Evolutionary conservation across 2,113 vertebrate genomes (phyloP), one percentile per base, ranked within the genome.

Genomic region (Melospiza georgiana): DNA sequence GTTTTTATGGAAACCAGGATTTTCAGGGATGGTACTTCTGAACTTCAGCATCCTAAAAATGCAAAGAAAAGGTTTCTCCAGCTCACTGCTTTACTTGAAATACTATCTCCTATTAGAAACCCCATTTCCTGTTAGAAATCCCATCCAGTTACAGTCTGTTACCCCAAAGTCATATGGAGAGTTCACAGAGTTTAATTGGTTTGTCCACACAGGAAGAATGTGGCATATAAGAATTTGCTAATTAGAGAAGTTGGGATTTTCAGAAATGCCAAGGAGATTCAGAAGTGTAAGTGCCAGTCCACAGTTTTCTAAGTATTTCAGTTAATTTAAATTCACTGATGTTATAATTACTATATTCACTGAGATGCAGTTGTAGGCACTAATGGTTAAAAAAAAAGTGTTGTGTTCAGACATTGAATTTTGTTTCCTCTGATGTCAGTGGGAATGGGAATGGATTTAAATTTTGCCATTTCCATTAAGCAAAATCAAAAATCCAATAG

Each of bases 1-100:
- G 68, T 94, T 97, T 80, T 98, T 96, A 91, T 74, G 57, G 84
- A 97, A 77, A 41, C 90, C 83, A 11, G 46, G 84, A 51, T 98
- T 97, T 96, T 89, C 89, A 68, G 89, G 93, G 11, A 87, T 97
- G 55, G 57, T 95, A 44, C 84, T 97, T 87, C 96, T 90, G 84
- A 97, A 95, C 79, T 96, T 78, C 95, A 97, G 66, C 91, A 97
- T 61, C 86, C 89, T 57, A 95, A 90, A 96, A 97, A 82, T 27
- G 86, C 91, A 84, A 97, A 90, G 35, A 97, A 96, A 93, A 98
- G 92, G 79, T 93, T 97, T 90, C 87, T 87, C 51, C 95, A 97
- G 75, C 86, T 97, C 87, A 93, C 71, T 91, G 92, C 93, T 72
- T 95, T 95, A 30, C 74, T 66, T 52, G 58, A 59, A 71, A 39